Evolutionary conservation across 1,140 invertebrate species (phyloP), one percentile per base, ranked within the genome.

Genomic region (Drosophila azteca): DNA sequence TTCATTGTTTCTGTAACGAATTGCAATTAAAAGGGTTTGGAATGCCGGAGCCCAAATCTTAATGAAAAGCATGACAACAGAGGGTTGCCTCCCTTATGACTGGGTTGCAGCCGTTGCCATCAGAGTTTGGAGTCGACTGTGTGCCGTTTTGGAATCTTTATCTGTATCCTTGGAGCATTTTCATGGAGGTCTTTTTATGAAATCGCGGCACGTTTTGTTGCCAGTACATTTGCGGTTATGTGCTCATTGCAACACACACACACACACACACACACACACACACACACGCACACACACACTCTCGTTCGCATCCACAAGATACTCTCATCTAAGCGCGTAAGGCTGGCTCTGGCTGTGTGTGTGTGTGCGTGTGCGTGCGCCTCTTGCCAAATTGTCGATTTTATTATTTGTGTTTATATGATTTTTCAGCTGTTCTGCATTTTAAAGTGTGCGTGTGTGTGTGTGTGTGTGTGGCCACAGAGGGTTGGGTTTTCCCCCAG

Each of bases 381-480:
- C 73, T 87, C 77, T 88, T 88, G 80, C 88, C 69, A 79, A 90
- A 90, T 88, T 90, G 88, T 90, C 88, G 77, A 88, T 90, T 90
- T 90, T 90, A 90, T 90, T 90, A 90, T 90, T 90, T 90, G 88
- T 90, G 88, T 90, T 90, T 90, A 90, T 90, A 90, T 84, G 87
- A 81, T 90, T 88, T 83, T 88, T 84, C 88, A 90, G 88, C 88
- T 90, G 88, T 82, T 90, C 88, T 90, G 88, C 88, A 90, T 90
- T 90, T 83, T 78, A 77, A 90, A 90, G 83, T 80, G 74, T 62
- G 57, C 61, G 17, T 20, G 17, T 20, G 17, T 20, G 57, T 57
- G 17, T 20, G 17, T 20, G 17, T 20, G 57, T 57, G 87, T 80
- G 69, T 63, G 65, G 57, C n/a, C 4, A 17, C 17, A 5, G 35